Evolutionary conservation across 2,113 vertebrate species (phyloP).

Genomic region (Syrrhaptes paradoxus): DNA sequence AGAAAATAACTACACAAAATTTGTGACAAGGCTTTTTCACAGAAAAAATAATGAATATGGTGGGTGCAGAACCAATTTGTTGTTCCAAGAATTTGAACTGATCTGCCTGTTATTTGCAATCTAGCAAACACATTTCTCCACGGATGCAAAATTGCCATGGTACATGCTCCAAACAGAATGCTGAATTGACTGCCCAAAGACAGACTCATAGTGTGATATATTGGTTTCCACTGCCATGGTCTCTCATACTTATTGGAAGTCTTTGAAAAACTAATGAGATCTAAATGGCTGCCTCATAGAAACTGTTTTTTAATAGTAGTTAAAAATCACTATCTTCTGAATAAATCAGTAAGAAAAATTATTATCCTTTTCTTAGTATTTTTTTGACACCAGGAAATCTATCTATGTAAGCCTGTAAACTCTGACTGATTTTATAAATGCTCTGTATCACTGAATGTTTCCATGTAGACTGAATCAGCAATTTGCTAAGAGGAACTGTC

Average conservation of each 20-base stretch:
- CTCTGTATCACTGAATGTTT: not conserved
- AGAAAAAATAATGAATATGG: not conserved
- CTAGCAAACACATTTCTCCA: not conserved
- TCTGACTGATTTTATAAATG: not conserved
- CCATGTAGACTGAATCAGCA: not conserved
- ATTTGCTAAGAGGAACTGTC: not conserved
- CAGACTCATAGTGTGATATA: not conserved
- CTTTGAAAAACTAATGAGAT: conserved; percentile 13
- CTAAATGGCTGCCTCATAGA: not conserved
- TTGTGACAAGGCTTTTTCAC: not conserved
- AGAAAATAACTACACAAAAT: not conserved
- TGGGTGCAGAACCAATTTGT: not conserved
- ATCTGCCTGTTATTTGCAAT: not conserved
- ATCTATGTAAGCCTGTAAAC: not conserved
- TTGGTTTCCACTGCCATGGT: not conserved
- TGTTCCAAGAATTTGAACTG: not conserved
- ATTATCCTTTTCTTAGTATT: not conserved
- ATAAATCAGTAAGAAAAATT: not conserved
- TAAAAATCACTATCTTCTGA: conserved; percentile 12
- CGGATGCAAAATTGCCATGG: not conserved
- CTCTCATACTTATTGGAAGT: not conserved
- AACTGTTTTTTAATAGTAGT: not conserved
- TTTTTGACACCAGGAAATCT: not conserved
- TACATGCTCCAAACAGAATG: not conserved
- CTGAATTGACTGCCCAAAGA: not conserved